These are phyloP conservation scores for Phortica magna DNA, from an alignment of 2,888 invertebrate genomes.

Conservation along the genomic window DNA sequence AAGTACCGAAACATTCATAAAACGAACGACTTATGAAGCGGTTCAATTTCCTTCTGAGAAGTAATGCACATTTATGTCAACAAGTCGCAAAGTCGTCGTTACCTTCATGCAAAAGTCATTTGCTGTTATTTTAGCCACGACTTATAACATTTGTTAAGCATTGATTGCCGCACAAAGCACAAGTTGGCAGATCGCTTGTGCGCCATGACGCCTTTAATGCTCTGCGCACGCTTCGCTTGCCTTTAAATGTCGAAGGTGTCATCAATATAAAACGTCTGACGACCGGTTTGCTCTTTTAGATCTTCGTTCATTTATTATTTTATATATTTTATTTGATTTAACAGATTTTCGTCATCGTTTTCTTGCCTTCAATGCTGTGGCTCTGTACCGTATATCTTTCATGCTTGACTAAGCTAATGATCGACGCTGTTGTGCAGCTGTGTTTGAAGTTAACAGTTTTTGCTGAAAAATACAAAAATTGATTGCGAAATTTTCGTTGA, in stretches of 20 bases:
- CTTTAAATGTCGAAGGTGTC: constrained; percentile 70
- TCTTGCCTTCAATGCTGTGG: background rate
- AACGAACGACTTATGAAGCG: too few species aligned
- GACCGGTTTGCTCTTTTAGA: background rate
- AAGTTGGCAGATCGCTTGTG: constrained; percentile 36
- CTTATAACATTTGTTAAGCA: background rate
- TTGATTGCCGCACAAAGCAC: background rate
- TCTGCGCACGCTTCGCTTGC: constrained; percentile 35
- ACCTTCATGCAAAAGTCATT: background rate
- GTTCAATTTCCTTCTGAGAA: too few species aligned
- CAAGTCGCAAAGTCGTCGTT: too few species aligned
- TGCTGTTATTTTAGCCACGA: background rate
- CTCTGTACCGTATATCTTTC: background rate
- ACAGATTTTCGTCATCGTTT: background rate
- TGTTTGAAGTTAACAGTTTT: constrained; percentile 8
- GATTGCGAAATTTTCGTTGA: background rate
- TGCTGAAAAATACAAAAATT: background rate
- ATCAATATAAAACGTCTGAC: constrained; percentile 53
- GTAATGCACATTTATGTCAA: too few species aligned
- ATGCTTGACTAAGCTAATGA: background rate
- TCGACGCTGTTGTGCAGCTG: constrained; percentile 1
- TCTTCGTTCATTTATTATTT: background rate
- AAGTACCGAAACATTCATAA: too few species aligned
- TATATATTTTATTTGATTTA: background rate
- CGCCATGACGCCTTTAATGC: constrained; percentile 54